Base-by-base conservation (phyloP, 2,113 vertebrate genomes). In the Sander lucioperca region DNA sequence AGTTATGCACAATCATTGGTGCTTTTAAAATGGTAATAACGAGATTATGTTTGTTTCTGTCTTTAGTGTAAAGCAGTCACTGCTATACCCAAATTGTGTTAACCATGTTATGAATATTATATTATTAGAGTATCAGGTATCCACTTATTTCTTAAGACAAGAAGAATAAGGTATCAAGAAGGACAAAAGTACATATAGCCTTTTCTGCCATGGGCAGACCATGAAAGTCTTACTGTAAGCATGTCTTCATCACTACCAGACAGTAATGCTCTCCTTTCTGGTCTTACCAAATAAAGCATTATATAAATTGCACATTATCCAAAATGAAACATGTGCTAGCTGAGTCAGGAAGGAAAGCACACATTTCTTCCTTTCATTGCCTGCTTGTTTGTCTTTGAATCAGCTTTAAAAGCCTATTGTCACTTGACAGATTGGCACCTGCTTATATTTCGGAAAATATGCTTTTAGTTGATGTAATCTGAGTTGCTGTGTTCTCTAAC, bases 361-460 rank as follows among this genome's bases (percentile, higher is more conserved):
- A 30, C 7, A 16, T 73, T 58, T 45, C 2, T 19, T 63, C 14
- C 47, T 65, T 70, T 74, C 51, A 63, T 19, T 57, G 15, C 72
- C n/a, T 47, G 61, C 14, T 11, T 62, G 45, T 56, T 63, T 56
- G 23, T 63, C 43, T 74, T 58, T 74, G 48, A 59, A 61, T 39
- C 25, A 27, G 21, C 53, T 33, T 67, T 6, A 27, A 62, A 25
- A 67, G 62, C 19, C 1, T 10, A 39, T 10, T 39, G 16, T 50
- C 48, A 66, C 45, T 33, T 47, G 30, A 58, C 56, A 47, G 27
- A 75, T 79, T 74, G 82, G 62, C 43, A 75, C 66, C 56, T 75
- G 72, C 51, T 57, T 74, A 30, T 54, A 63, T 57, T 62, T 43
- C 39, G 3, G 39, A 43, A 43, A 43, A 43, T 11, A 43, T 43